Base-by-base conservation (phyloP, 2,113 vertebrate genomes). In the Dromaius novaehollandiae region DNA sequence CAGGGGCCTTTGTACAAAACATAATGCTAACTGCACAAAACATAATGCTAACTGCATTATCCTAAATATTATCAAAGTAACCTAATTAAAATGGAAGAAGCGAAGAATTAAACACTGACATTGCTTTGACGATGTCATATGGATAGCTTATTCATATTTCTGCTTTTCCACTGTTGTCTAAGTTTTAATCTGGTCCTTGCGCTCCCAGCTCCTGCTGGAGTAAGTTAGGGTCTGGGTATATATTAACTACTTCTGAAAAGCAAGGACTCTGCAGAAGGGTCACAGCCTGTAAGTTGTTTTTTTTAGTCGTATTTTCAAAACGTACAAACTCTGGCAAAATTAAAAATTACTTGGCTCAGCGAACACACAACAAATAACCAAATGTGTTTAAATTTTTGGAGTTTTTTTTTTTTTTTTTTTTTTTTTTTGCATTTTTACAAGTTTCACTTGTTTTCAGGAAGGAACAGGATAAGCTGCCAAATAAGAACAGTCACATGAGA, bases 61-160 rank as follows among this genome's bases (percentile, higher is more conserved):
- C 24, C 4, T 7, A 4, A n/a, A 3, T 84, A 9, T 30, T 50
- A 55, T 13, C 22, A 80, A 82, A 91, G 24, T 14, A 56, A 80
- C 77, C 44, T 14, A 36, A 3, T 51, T 78, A 36, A 63, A 77
- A 81, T 17, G 9, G 8, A 76, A 83, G n/a, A 16, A 60, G 32
- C 9, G 22, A 84, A 79, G 64, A 79, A 73, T 20, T 34, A 65
- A 82, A n/a, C 0, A 0, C n/a, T 77, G 28, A 5, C 7, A 14
- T 70, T 61, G 32, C 3, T 71, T 76, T 60, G 38, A 65, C 9
- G 53, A 38, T 22, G 8, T 40, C 11, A 1, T 42, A 2, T 16
- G 15, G 21, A 6, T 69, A 42, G 20, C 10, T 48, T 20, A 13
- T 24, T 86, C 0, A 0, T 38, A 4, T 38, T 75, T 81, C 7